phyloP scores from a whole-genome alignment of 2,113 vertebrate genomes.

The Phocoena sinus region DNA sequence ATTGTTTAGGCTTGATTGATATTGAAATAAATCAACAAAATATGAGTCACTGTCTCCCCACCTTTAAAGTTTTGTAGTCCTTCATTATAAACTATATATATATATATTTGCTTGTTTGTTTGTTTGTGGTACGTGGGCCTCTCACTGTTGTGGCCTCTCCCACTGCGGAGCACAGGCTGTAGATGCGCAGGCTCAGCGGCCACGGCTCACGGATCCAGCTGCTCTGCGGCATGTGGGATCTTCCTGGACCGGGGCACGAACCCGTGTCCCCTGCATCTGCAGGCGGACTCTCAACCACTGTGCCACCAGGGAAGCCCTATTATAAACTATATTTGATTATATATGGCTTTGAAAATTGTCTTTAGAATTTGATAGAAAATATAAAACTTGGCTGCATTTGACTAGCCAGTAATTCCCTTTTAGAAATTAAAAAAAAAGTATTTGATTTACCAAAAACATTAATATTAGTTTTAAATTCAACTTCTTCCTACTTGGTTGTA shows the following conservation, averaged over 20 bases:
- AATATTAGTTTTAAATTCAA: background rate
- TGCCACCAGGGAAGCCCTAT: background rate
- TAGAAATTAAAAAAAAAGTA: background rate
- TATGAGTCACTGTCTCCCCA: background rate
- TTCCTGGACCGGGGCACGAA: no score
- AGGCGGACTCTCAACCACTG: no score
- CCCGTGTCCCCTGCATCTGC: no score
- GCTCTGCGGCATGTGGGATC: no score
- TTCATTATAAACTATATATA: constrained; percentile 24
- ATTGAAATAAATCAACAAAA: background rate
- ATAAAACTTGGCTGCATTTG: background rate
- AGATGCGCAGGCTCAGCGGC: no score
- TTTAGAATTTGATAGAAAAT: constrained; percentile 13
- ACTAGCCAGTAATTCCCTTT: background rate
- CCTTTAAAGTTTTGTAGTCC: background rate
- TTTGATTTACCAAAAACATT: constrained; percentile 29
- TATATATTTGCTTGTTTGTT: background rate
- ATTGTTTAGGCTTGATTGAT: background rate
- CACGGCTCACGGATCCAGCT: no score
- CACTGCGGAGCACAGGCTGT: no score
- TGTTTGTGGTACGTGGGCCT: no score
- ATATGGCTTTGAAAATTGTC: background rate
- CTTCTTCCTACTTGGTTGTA: background rate
- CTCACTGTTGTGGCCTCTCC: no score
- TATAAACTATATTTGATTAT: constrained; percentile 33